Evolutionary conservation across 2,113 vertebrate genomes (phyloP).

Genomic region (Otis tarda): DNA sequence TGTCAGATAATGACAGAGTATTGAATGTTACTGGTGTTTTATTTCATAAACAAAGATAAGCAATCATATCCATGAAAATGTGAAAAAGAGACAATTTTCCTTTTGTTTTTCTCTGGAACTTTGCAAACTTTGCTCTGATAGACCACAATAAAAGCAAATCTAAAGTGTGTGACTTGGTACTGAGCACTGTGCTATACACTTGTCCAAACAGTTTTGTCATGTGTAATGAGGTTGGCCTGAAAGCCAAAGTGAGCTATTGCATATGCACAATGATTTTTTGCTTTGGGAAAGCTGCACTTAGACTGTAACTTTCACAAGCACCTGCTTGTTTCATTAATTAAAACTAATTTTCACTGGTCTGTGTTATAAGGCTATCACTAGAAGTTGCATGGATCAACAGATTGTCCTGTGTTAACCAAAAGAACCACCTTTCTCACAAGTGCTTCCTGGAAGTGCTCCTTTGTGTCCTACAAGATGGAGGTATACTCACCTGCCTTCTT

Average conservation of each 20-base stretch:
- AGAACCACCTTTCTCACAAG: background rate
- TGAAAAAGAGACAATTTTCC: background rate
- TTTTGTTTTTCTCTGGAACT: background rate
- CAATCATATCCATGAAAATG: background rate
- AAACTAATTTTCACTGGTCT: background rate
- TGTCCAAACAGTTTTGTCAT: background rate
- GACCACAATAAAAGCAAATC: background rate
- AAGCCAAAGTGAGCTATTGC: background rate
- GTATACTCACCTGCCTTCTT: background rate
- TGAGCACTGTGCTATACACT: background rate
- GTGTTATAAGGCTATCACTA: background rate
- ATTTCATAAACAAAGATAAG: background rate
- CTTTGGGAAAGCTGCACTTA: background rate
- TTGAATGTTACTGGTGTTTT: background rate
- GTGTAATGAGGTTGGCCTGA: background rate
- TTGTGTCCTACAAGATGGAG: background rate
- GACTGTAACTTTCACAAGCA: background rate
- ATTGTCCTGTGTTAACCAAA: background rate
- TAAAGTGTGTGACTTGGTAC: background rate
- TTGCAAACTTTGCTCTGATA: background rate
- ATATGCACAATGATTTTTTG: background rate
- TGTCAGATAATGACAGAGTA: background rate
- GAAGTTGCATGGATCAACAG: background rate
- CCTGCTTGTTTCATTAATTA: background rate
- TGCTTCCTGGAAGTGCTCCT: background rate